A percentile compares a stretch with the other conserved stretches of the same genome.
Evolutionary conservation across 1,140 invertebrate genomes (phyloP).

Genomic region (Drosophila virilis): DNA sequence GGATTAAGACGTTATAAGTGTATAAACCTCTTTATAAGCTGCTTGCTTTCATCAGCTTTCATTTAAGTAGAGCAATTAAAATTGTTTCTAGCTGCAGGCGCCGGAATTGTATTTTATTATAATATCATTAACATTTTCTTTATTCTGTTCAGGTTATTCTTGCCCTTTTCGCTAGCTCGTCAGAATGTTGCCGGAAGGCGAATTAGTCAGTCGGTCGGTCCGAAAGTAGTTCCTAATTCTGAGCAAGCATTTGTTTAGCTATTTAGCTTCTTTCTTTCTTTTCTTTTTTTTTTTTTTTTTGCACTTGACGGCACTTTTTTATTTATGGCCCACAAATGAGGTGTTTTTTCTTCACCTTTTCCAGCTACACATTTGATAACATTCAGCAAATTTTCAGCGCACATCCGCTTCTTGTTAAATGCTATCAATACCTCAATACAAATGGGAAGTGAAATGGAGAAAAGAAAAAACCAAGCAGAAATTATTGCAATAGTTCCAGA

Average conservation of each 20-base stretch:
- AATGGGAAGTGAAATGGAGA: constrained; percentile 26
- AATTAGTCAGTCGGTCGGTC: constrained; percentile 3
- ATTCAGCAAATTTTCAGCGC: constrained; percentile 63
- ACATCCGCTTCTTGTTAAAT: constrained; percentile 57
- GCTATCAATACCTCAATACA: constrained; percentile 9
- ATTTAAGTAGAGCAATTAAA: not conserved
- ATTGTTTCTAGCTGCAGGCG: not conserved
- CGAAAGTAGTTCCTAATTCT: constrained; percentile 45
- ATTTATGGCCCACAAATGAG: constrained; percentile 55
- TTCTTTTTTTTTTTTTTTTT: constrained; percentile 34
- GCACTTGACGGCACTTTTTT: constrained; percentile 21
- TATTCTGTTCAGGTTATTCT: not conserved
- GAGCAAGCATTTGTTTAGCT: constrained; percentile 52
- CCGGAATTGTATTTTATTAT: not conserved
- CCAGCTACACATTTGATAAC: constrained; percentile 55
- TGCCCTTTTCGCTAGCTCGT: constrained; percentile 13
- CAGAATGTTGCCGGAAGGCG: constrained; percentile 50
- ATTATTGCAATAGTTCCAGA: constrained; percentile 21
- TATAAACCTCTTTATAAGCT: too few relatives aligned
- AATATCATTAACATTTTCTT: not conserved
- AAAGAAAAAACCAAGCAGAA: not conserved
- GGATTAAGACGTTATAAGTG: too few relatives aligned
- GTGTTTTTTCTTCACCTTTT: constrained; percentile 2
- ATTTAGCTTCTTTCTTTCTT: constrained; percentile 35
- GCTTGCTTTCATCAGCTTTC: too few relatives aligned